phyloP scores from a whole-genome alignment of 2,113 vertebrate genomes.

The Bothrops jararaca region DNA sequence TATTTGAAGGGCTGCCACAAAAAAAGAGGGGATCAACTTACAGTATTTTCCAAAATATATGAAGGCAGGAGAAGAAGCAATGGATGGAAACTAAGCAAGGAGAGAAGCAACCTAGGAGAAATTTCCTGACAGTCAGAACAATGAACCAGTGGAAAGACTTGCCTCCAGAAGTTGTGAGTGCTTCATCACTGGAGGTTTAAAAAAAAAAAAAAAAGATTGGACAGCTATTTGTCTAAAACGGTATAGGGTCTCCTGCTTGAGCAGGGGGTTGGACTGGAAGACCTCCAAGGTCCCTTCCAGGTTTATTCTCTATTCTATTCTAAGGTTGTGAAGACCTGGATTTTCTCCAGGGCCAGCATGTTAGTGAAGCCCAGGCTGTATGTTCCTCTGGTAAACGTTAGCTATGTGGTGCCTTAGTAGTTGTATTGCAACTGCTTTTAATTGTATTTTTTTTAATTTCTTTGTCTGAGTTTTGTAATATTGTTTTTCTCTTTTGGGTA shows the following conservation, averaged over 20 bases:
- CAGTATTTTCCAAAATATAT: neutral
- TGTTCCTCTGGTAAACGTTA: neutral
- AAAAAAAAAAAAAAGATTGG: neutral
- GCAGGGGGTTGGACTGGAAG: neutral
- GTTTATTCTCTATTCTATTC: neutral
- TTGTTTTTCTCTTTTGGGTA: neutral
- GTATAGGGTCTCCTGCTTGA: neutral
- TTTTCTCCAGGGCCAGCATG: neutral
- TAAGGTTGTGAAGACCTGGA: neutral
- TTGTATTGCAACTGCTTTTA: neutral
- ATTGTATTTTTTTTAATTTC: neutral
- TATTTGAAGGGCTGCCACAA: neutral
- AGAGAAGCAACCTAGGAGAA: neutral
- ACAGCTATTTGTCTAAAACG: neutral
- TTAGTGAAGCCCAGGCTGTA: neutral
- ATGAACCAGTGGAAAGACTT: neutral
- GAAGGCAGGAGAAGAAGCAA: neutral
- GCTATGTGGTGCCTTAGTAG: neutral
- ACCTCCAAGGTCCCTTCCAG: neutral
- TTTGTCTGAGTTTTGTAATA: neutral
- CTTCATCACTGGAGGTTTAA: neutral
- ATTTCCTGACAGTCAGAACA: neutral
- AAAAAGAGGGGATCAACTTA: neutral
- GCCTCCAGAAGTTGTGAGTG: too few relatives aligned
- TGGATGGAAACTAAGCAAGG: neutral